Conservation (phyloP, 2,888 invertebrate genomes). For the Synanthedon formicaeformis region DNA sequence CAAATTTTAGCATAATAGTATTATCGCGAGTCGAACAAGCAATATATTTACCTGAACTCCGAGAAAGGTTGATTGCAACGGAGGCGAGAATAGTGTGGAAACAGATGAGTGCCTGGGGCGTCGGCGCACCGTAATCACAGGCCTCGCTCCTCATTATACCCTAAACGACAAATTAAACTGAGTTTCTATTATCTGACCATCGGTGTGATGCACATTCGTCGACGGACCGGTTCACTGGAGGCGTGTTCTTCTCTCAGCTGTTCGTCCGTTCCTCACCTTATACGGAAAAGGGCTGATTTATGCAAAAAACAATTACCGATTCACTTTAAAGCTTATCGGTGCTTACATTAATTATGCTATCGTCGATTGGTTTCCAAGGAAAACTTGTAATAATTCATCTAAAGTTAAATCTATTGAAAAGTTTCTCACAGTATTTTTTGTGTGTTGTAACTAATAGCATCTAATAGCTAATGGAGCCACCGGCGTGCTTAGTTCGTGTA, state of each 20-base stretch:
- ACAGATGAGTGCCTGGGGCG: constrained; percentile 54
- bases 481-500: constrained; percentile 23
- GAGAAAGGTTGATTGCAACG: neutral
- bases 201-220: constrained; percentile 43
- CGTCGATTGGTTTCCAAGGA: neutral
- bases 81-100: constrained; percentile 27
- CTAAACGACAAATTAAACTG: constrained; percentile 71
- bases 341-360: neutral
- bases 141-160: constrained; percentile 65
- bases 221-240: constrained; percentile 39
- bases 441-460: neutral
- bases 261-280: constrained; percentile 11
- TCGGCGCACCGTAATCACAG: constrained; percentile 71
- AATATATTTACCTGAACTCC: too few relatives aligned
- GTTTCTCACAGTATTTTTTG: neutral
- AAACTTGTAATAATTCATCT: neutral
- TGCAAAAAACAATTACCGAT: constrained; percentile 31
- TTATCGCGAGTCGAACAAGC: too few relatives aligned
- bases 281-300: constrained; percentile 29
- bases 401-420: neutral
- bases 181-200: constrained; percentile 67
- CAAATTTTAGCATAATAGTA: too few relatives aligned
- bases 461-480: neutral
- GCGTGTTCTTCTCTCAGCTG: constrained; percentile 26
- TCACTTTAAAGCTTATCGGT: constrained; percentile 3